phyloP scores from a whole-genome alignment of 2,113 vertebrate genomes.

The Pangasianodon hypophthalmus region DNA sequence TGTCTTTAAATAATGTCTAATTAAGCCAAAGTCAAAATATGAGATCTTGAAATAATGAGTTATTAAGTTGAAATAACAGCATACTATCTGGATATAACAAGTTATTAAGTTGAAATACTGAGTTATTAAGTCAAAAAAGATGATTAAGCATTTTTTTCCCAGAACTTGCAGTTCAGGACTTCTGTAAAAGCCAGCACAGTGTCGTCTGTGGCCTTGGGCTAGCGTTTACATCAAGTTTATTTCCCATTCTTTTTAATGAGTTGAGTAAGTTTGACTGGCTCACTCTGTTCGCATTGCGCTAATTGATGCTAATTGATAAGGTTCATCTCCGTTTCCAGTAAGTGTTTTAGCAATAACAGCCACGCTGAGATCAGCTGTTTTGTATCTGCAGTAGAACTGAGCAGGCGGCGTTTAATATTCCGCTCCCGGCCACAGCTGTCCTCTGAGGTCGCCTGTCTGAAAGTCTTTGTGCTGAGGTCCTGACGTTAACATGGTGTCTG shows the following conservation, averaged over 20 bases:
- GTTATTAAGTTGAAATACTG: neutral
- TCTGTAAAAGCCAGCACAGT: neutral
- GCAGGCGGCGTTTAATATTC: constrained; percentile 52
- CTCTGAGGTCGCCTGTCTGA: constrained; percentile 54
- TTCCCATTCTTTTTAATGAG: constrained; percentile 19
- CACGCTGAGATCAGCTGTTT: constrained; percentile 54
- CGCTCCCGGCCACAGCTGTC: constrained; percentile 46
- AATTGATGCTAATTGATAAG: constrained; percentile 33
- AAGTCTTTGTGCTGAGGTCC: constrained; percentile 57
- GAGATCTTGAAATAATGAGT: neutral
- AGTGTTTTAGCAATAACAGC: constrained; percentile 37
- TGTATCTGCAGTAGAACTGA: constrained; percentile 27
- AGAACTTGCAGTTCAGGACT: neutral
- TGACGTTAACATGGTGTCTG: constrained; percentile 48
- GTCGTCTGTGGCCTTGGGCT: neutral
- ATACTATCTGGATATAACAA: neutral
- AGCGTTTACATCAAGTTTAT: neutral
- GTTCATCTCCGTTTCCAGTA: constrained; percentile 12
- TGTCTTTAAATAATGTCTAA: neutral
- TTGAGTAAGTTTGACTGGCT: neutral
- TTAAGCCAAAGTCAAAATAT: neutral
- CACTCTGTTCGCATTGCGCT: neutral
- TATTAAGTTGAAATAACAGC: neutral
- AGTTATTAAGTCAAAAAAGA: neutral
- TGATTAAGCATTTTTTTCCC: neutral